phyloP scores from a whole-genome alignment of 2,888 invertebrate genomes.

The Hydrotaea diabolus region DNA sequence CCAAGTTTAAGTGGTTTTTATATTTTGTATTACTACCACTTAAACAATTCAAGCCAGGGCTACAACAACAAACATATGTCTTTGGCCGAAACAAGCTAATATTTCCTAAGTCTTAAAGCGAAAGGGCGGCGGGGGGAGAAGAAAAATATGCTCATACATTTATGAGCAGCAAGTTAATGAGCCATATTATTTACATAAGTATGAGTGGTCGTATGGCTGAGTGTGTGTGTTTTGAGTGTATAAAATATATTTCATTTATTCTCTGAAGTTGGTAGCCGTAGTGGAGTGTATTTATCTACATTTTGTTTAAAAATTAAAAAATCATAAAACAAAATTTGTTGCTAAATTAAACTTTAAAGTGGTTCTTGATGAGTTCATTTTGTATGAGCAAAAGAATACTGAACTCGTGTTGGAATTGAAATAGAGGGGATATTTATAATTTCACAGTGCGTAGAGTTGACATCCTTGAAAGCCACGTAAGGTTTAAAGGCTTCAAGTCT shows the following conservation, averaged over 20 bases:
- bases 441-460: too few species aligned
- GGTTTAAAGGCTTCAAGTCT: too few species aligned
- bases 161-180: conserved; percentile 31
- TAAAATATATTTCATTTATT: background rate
- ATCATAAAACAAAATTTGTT: too few species aligned
- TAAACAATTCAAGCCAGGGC: background rate
- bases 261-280: too few species aligned
- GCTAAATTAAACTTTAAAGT: background rate
- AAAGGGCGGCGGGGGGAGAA: background rate
- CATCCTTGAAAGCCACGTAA: too few species aligned
- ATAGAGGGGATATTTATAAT: too few species aligned
- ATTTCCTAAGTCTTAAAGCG: too few species aligned
- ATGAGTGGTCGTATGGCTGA: background rate
- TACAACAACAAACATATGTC: background rate
- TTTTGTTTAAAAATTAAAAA: background rate
- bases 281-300: too few species aligned
- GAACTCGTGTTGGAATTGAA: too few species aligned
- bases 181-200: conserved; percentile 21
- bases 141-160: background rate
- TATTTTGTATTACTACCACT: conserved; percentile 14
- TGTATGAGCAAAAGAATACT: background rate
- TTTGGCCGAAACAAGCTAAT: too few species aligned
- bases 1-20: conserved; percentile 54
- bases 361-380: background rate
- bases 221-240: conserved; percentile 5